These are phyloP conservation scores for Harpagifer antarcticus DNA, from an alignment of 2,797 vertebrate genomes.

Conservation along the genomic window DNA sequence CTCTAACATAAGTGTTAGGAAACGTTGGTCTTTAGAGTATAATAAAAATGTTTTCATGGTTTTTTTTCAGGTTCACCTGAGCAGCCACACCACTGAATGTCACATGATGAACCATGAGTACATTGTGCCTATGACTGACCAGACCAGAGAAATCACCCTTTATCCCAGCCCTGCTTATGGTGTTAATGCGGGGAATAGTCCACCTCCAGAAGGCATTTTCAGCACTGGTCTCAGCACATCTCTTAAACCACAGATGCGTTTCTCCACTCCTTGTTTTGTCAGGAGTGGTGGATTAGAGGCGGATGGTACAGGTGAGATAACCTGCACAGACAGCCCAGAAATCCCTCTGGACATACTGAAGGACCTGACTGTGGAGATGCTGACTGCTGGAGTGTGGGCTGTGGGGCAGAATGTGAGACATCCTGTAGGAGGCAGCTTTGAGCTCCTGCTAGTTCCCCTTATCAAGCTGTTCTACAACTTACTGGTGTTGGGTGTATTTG, in stretches of 20 bases:
- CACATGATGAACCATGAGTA: slow-evolving; percentile 94
- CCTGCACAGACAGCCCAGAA: slow-evolving; percentile 88
- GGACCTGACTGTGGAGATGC: slow-evolving; percentile 91
- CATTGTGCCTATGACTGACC: slow-evolving; percentile 94
- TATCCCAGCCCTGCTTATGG: slow-evolving; percentile 77
- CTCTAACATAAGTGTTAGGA: not conserved
- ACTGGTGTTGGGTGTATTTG: slow-evolving; percentile 92
- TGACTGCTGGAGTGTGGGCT: slow-evolving; percentile 89
- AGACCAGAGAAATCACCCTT: slow-evolving; percentile 88
- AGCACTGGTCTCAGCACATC: slow-evolving; percentile 89
- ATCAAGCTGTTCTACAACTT: slow-evolving; percentile 92
- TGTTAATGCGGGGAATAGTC: slow-evolving; percentile 1
- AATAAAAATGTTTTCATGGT: not conserved
- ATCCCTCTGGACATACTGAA: slow-evolving; percentile 92
- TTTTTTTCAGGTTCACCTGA: slow-evolving; percentile 86
- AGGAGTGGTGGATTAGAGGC: slow-evolving; percentile 54
- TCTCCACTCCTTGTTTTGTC: slow-evolving; percentile 91
- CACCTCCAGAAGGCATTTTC: slow-evolving; percentile 83
- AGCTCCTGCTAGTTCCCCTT: slow-evolving; percentile 93
- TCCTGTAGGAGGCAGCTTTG: slow-evolving; percentile 92
- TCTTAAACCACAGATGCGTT: slow-evolving; percentile 89
- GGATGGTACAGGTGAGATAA: slow-evolving; percentile 68
- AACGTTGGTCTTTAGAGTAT: not conserved
- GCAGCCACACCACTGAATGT: slow-evolving; percentile 88
- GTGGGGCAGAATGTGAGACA: slow-evolving; percentile 89